Base-by-base conservation (phyloP, 2,888 invertebrate species). In the Amphiduros pacificus region DNA sequence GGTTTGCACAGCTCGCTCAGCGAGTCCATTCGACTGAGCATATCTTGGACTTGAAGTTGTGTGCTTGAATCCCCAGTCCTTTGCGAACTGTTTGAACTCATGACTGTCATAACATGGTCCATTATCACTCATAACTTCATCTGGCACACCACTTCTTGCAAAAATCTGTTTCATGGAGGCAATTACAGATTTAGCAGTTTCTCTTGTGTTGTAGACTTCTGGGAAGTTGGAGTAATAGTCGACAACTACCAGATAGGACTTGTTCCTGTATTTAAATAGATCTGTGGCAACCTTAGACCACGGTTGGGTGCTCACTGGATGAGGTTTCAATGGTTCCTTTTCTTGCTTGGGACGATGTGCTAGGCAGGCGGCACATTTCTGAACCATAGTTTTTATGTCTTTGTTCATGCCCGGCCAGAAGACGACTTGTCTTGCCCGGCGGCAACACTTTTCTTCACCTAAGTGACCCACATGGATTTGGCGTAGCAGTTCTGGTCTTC, bases 1-100 rank as follows among this genome's bases (percentile, higher is more conserved):
- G 1, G 61, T 61, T 44, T 65, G 55, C 9, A 65, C 65, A 17
- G 61, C 31, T 32, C 63, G 66, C 62, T 72, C 71, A 9, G 65
- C 65, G 11, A 63, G 51, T 14, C 69, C 70, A 61, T 72, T 72
- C 14, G 67, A 53, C 40, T 70, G 68, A 26, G 61, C 56, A 44
- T 68, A 62, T 52, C 56, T 24, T 22, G 68, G 70, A 6, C 62
- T 63, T 3, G 61, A 69, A 3, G 64, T 68, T 14, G 52, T 52
- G 28, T 56, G 60, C 20, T 17, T 28, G 48, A 66, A 60, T 26
- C 32, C 24, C n/a, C 22, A 44, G 22, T 5, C 22, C 4, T 44
- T 22, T 6, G 57, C 54, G 50, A 66, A 64, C 20, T 60, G 14
- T 26, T 55, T 60, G 40, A 69, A 71, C 32, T 69, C 63, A 1